These are phyloP conservation scores for Zoanthus gigantus DNA, from an alignment of 92 coral and sea anemone species.

Conservation along the genomic window DNA sequence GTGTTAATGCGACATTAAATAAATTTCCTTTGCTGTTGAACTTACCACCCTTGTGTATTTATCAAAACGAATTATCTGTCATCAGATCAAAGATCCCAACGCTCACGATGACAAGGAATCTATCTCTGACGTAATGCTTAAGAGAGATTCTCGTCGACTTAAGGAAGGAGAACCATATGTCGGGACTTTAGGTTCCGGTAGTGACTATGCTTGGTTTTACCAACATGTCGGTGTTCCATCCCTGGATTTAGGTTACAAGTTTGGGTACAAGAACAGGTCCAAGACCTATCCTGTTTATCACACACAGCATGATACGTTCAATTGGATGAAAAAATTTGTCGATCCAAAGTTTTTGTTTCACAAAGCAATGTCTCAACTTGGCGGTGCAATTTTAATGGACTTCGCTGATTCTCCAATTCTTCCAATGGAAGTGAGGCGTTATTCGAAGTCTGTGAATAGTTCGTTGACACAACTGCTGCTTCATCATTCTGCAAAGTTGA, in stretches of 20 bases:
- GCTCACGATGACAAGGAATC: slow-evolving; percentile 80
- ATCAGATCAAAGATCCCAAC: slow-evolving; percentile 73
- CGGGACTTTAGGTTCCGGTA: slow-evolving; percentile 79
- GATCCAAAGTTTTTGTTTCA: slow-evolving; percentile 85
- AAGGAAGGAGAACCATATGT: slow-evolving; percentile 54
- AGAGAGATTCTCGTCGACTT: slow-evolving; percentile 51
- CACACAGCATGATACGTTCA: slow-evolving; percentile 91
- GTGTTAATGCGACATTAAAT: too few species aligned
- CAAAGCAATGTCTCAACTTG: slow-evolving; percentile 72
- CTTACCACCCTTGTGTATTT: too few species aligned
- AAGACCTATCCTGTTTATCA: slow-evolving; percentile 88
- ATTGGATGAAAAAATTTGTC: slow-evolving; percentile 77
- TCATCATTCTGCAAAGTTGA: slow-evolving; percentile 19
- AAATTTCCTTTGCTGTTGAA: too few species aligned
- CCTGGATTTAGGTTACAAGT: slow-evolving; percentile 68
- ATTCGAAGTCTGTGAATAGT: slow-evolving; percentile 57
- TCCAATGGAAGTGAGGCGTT: slow-evolving; percentile 64
- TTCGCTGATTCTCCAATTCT: slow-evolving; percentile 82
- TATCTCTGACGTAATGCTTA: slow-evolving; percentile 78
- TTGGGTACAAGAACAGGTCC: slow-evolving; percentile 67
- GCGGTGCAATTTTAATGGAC: slow-evolving; percentile 68
- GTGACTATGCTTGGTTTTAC: slow-evolving; percentile 87
- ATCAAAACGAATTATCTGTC: not conserved
- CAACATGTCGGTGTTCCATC: slow-evolving; percentile 87
- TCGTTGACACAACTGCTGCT: slow-evolving; percentile 62